Evolutionary conservation across 2,113 vertebrate species (phyloP), one percentile per base, ranked within the genome.

Genomic region (Triplophysa dalaica): DNA sequence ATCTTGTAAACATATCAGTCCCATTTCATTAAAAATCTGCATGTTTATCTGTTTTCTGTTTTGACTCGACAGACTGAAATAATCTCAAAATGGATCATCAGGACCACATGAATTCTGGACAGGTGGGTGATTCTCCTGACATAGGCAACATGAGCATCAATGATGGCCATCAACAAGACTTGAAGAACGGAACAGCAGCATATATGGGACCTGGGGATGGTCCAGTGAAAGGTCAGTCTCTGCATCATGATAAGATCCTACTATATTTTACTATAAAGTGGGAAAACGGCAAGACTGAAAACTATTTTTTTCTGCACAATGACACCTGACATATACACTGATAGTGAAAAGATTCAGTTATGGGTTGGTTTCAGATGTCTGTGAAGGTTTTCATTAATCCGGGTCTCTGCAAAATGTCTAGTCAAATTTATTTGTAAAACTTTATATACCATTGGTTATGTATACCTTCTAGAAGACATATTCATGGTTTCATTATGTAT

Each of bases 111-210:
- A 84, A 84, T 50, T 82, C 83, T 13, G 77, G 65, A 64, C 75
- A 64, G 70, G 33, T 66, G 62, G 79, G 79, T 48, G 48, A 74
- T 61, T 84, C 86, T 17, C 86, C 91, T 85, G 80, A 67, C 29
- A 21, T 67, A 41, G 79, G 68, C 24, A 81, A 81, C 81, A 86
- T 83, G 77, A 73, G 6, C 16, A 77, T 83, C 67, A 75, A 77
- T 73, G 79, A 86, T 19, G 24, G 64, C 56, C 79, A 76, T 26
- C 80, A 79, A 38, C 66, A 62, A 52, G 83, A 79, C 67, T 70
- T 82, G 76, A 86, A 87, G 80, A 88, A 87, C 19, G 86, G 85
- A 24, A 80, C 67, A 29, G 75, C 67, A n/a, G 75, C 52, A 63
- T 76, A 78, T 33, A 24, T 75, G 70, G 81, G 70, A n/a, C 33